Base-by-base conservation (phyloP, 2,113 vertebrate genomes). In the Apodemus sylvaticus region DNA sequence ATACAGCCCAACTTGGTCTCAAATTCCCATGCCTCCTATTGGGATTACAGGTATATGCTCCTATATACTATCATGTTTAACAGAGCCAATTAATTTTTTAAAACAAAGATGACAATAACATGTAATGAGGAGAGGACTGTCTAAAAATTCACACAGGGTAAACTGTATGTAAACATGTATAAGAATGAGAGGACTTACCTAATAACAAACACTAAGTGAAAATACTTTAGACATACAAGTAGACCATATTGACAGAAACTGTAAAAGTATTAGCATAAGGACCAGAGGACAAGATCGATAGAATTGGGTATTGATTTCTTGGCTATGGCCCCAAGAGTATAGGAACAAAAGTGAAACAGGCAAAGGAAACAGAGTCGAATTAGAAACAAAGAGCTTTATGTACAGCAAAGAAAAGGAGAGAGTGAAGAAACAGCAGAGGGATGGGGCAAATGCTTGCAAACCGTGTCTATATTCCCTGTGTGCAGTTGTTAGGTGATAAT, bases 391-490 rank as follows among this genome's bases (percentile, higher is more conserved):
- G 70, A 93, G 20, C 3, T 34, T 1, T 31, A 7, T n/a, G 14
- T 45, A 31, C 4, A 31, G 24, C 77, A 82, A 68, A 87, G 14
- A 9, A 78, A 79, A 58, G 11, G 60, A 14, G 10, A 19, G 17
- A 64, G 24, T 39, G 19, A 62, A 64, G 66, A 81, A 34, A 73
- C 45, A 89, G 34, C 1, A 0, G 31, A 87, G 34, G 7, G 29
- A 3, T 5, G 3, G 22, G 22, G 58, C 9, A 1, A 8, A 60
- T 74, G 45, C 74, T 74, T 94, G 55, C 9, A 42, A 83, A 26
- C 12, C 3, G 19, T 19, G 48, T 2, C 17, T 45, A 12, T 60
- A n/a, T 48, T 34, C 66, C 19, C 6, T 10, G 3, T 0, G 11
- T 60, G 70, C 7, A 73, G 3, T 39, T 24, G 39, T 92, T 71